Conservation (phyloP, 2,888 invertebrate species). For the Alloscopus bannaensis region DNA sequence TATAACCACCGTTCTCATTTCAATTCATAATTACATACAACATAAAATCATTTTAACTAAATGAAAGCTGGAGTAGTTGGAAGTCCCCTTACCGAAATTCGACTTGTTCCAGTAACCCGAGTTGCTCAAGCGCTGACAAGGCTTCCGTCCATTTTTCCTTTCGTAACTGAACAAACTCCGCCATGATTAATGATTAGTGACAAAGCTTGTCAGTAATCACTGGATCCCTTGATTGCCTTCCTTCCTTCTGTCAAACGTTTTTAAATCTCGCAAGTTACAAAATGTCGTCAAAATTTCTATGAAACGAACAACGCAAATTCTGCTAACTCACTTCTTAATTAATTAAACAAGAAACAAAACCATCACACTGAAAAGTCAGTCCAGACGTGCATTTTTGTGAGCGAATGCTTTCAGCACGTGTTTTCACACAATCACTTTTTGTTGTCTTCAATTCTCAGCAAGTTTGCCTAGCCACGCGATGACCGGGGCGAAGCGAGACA, state of each 20-base stretch:
- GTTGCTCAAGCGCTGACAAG: not conserved
- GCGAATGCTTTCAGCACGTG: too few species aligned
- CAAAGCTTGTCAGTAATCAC: too few species aligned
- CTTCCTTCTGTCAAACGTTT: not conserved
- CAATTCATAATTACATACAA: not conserved
- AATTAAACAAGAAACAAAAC: not conserved
- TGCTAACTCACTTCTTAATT: not conserved
- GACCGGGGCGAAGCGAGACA: too few species aligned
- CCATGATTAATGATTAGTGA: too few species aligned
- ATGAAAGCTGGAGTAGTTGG: not conserved
- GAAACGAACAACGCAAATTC: not conserved
- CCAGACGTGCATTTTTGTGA: too few species aligned
- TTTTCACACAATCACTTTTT: too few species aligned
- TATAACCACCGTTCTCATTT: not conserved
- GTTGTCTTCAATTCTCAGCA: too few species aligned
- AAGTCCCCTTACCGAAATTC: constrained; percentile 31
- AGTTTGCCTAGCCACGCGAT: too few species aligned
- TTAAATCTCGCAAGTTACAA: not conserved
- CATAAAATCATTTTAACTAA: not conserved
- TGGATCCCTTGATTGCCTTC: too few species aligned
- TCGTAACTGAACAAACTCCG: constrained; percentile 43
- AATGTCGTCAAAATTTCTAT: not conserved
- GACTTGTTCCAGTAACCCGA: not conserved
- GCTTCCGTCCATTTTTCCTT: constrained; percentile 48
- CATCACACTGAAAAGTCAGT: not conserved